Percentiles rank a stretch among this genome's conserved stretches.
Conservation (phyloP, 2,888 invertebrate genomes). For the Phymatocera aterrima region DNA sequence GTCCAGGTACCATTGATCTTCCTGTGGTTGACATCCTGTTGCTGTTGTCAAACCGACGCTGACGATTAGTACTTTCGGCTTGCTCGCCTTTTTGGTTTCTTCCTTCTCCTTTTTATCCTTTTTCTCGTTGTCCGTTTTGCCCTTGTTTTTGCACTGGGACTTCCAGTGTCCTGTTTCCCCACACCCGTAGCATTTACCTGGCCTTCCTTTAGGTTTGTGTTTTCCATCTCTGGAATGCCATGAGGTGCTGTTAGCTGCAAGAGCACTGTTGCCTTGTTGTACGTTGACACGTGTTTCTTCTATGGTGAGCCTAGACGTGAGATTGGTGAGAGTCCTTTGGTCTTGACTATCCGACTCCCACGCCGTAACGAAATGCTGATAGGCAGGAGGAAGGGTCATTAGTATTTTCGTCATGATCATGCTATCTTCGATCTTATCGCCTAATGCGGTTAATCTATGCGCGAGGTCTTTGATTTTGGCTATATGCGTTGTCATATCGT, state of each 20-base stretch:
- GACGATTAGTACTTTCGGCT: conserved; percentile 23
- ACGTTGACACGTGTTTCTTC: conserved; percentile 44
- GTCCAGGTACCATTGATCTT: conserved; percentile 3
- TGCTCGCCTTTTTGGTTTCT: not conserved
- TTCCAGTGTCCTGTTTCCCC: conserved; percentile 48
- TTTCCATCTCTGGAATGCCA: not conserved
- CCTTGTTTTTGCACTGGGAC: not conserved
- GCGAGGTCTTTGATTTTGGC: conserved; percentile 55
- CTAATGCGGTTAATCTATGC: conserved; percentile 48
- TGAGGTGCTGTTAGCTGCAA: not conserved
- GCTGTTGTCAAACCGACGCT: not conserved
- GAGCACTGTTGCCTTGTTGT: not conserved
- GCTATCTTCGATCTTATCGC: conserved; percentile 51
- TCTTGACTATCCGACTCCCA: conserved; percentile 50
- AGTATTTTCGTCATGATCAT: conserved; percentile 57
- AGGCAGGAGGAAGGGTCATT: conserved; percentile 52
- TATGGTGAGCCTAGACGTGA: conserved; percentile 46
- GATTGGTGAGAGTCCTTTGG: conserved; percentile 44
- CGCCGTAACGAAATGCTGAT: conserved; percentile 55
- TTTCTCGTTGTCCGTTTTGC: not conserved
- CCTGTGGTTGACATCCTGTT: not conserved
- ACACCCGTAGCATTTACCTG: not conserved
- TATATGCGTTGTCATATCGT: conserved; percentile 55
- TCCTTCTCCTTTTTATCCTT: not conserved
- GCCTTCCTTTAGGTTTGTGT: not conserved